These are phyloP conservation scores for Hylaea fasciaria DNA, from an alignment of 2,888 invertebrate species.

Conservation along the genomic window DNA sequence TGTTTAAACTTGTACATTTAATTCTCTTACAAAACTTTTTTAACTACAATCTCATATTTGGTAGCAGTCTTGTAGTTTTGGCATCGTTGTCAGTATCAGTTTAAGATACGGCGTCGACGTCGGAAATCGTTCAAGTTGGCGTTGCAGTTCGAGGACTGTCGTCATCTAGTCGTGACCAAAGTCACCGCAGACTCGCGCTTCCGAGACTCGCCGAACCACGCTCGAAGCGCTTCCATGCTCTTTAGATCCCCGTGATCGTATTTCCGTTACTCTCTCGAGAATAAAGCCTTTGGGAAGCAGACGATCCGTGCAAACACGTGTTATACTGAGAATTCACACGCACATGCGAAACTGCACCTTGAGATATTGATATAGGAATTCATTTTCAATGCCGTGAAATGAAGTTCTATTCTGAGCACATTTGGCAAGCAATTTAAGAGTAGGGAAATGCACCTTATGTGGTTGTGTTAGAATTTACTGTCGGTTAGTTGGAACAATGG, in stretches of 20 bases:
- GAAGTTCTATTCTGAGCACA: constrained; percentile 15
- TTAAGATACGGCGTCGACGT: no score
- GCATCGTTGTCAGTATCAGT: no score
- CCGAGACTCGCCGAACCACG: not conserved
- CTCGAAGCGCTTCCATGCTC: constrained; percentile 11
- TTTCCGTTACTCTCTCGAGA: constrained; percentile 6
- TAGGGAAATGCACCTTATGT: constrained; percentile 11
- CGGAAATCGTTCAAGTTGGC: no score
- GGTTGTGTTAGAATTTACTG: constrained; percentile 3
- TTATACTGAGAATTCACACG: constrained; percentile 19
- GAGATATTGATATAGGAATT: not conserved
- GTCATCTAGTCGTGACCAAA: no score
- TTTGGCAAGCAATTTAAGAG: not conserved
- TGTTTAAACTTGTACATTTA: no score
- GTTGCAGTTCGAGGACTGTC: no score
- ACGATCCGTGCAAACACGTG: constrained; percentile 23
- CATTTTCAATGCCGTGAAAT: constrained; percentile 1
- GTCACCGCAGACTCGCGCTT: no score
- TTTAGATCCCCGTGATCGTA: constrained; percentile 10
- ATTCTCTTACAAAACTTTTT: no score
- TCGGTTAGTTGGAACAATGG: constrained; percentile 5
- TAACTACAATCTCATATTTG: no score
- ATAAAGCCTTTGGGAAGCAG: constrained; percentile 21
- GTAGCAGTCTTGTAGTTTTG: no score
- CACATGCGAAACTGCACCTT: constrained; percentile 10